phyloP scores from a whole-genome alignment of 2,113 vertebrate genomes.

The Vimba vimba region DNA sequence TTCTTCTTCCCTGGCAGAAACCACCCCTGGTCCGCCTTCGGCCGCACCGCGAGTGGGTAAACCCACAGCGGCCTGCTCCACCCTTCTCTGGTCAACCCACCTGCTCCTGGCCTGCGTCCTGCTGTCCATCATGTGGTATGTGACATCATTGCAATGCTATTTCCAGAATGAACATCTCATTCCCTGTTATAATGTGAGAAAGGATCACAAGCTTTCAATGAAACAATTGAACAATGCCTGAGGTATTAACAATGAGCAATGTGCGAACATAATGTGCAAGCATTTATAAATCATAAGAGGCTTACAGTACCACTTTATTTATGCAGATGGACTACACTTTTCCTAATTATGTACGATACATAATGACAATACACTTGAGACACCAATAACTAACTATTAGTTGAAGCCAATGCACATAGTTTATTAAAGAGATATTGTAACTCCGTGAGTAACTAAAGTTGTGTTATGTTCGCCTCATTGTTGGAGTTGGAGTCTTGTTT shows the following conservation, averaged over 20 bases:
- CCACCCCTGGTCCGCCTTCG: slow-evolving; percentile 62
- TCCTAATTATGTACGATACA: background rate
- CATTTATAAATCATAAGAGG: slow-evolving; percentile 1
- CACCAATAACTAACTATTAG: slow-evolving; percentile 3
- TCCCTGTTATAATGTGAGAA: background rate
- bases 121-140: slow-evolving; percentile 67
- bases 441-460: background rate
- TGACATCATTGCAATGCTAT: slow-evolving; percentile 21
- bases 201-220: slow-evolving; percentile 3
- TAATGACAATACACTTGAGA: background rate
- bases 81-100: slow-evolving; percentile 53
- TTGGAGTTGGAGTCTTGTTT: background rate
- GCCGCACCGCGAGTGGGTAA: slow-evolving; percentile 52
- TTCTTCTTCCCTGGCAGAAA: slow-evolving; percentile 51
- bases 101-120: slow-evolving; percentile 59
- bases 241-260: slow-evolving; percentile 5
- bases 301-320: background rate
- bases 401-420: background rate
- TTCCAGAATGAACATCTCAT: background rate
- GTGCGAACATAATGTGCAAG: background rate
- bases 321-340: background rate
- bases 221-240: slow-evolving; percentile 22
- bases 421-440: background rate
- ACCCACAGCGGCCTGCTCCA: slow-evolving; percentile 44
- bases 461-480: background rate